Evolutionary conservation across 2,888 invertebrate species (phyloP), one percentile per base, ranked within the genome.

Genomic region (Erebia epiphron): DNA sequence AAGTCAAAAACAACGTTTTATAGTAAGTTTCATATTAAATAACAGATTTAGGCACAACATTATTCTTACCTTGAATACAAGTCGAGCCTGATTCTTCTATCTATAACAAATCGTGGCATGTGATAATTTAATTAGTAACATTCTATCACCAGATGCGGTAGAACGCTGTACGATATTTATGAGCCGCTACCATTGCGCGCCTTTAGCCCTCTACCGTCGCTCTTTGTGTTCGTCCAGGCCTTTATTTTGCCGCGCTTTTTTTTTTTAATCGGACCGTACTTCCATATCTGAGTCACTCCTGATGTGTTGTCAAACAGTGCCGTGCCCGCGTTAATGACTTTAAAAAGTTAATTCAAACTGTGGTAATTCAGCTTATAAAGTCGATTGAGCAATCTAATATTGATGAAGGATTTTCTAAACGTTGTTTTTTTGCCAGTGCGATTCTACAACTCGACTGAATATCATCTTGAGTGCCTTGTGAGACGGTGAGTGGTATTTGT

Each of bases 261-360:
- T n/a, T n/a, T 88, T 88, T 85, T 82, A 85, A 87, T 86, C 85
- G 84, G 80, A 80, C 52, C 52, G 7, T 50, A 52, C 16, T 18
- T 54, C 82, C 79, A 84, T 82, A 79, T 79, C 83, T 83, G 88
- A 87, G 87, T 90, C 89, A 90, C 86, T 82, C 83, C 79, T 83
- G 85, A 87, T 85, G 82, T 91, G 88, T 89, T 92, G 87, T 89
- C 88, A 92, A 91, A 91, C 89, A 90, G 83, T 86, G 79, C 78
- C 83, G 78, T 78, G 80, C 82, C 82, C 83, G 80, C 78, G 77
- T 80, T 82, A 82, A 80, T 82, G 80, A 81, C 77, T 80, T 75
- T 13, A 16, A 18, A 57, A 14, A 21, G 14, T 73, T 68, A 77
- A 72, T 69, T 65, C 70, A 67, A 54, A 66, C 76, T 75, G 77